These are phyloP conservation scores for Maccullochella peelii DNA, from an alignment of 2,113 vertebrate genomes.

Conservation along the genomic window DNA sequence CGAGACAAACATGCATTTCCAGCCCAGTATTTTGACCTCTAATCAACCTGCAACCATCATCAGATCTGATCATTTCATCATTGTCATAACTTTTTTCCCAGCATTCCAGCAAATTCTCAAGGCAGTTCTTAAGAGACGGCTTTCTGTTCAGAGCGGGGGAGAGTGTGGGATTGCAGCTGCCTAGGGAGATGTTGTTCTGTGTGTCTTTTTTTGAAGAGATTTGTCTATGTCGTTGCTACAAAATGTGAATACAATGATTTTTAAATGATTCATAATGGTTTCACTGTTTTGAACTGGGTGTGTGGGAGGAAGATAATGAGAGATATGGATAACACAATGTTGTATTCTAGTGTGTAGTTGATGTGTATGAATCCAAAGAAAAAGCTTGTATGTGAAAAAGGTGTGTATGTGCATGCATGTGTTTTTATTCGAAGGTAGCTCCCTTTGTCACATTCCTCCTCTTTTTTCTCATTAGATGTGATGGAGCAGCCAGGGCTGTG, in stretches of 20 bases:
- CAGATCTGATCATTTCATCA: slow-evolving; percentile 64
- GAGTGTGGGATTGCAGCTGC: slow-evolving; percentile 74
- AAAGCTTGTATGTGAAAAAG: slow-evolving; percentile 5
- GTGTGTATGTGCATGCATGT: slow-evolving; percentile 29
- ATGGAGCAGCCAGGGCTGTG: slow-evolving; percentile 97
- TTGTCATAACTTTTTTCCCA: slow-evolving; percentile 53
- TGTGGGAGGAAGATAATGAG: slow-evolving; percentile 59
- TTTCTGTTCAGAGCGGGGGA: slow-evolving; percentile 56
- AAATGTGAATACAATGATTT: slow-evolving; percentile 65
- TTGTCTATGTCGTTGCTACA: slow-evolving; percentile 45
- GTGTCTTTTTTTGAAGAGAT: slow-evolving; percentile 43
- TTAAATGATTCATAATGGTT: slow-evolving; percentile 69
- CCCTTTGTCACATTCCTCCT: slow-evolving; percentile 53
- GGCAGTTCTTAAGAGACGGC: slow-evolving; percentile 54
- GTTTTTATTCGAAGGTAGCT: slow-evolving; percentile 54
- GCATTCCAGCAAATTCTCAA: slow-evolving; percentile 74
- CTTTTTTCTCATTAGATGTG: slow-evolving; percentile 88
- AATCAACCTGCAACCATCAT: slow-evolving; percentile 55
- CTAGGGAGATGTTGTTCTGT: slow-evolving; percentile 64
- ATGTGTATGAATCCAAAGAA: slow-evolving; percentile 26
- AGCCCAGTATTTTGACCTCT: slow-evolving; percentile 51
- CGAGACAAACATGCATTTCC: slow-evolving; percentile 49
- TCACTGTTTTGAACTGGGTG: slow-evolving; percentile 57
- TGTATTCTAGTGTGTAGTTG: slow-evolving; percentile 18
- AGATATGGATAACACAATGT: slow-evolving; percentile 47